These are phyloP conservation scores for Melieria omissa DNA, from an alignment of 2,888 invertebrate species.

Conservation along the genomic window DNA sequence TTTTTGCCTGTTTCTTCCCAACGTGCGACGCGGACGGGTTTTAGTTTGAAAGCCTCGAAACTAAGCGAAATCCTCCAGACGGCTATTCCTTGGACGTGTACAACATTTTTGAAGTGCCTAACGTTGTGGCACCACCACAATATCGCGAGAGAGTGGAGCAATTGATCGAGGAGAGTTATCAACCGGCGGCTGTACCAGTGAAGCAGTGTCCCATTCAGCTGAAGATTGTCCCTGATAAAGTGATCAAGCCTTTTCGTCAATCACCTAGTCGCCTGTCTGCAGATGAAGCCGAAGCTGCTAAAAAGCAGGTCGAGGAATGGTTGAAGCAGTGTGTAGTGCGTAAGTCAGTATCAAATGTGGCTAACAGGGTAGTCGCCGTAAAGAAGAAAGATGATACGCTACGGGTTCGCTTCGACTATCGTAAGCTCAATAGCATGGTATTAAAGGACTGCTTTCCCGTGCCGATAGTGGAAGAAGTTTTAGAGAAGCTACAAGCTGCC, in stretches of 20 bases:
- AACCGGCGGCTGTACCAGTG: no score
- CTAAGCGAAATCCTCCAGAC: neutral
- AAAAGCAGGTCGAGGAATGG: constrained; percentile 39
- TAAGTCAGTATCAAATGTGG: constrained; percentile 21
- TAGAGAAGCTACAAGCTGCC: constrained; percentile 35
- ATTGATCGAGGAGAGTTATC: no score
- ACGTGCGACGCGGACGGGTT: constrained; percentile 4
- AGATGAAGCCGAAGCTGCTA: constrained; percentile 28
- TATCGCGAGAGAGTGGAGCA: neutral
- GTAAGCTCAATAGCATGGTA: constrained; percentile 58
- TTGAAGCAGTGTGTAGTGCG: constrained; percentile 25
- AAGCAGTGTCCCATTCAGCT: constrained; percentile 31
- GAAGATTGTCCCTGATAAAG: constrained; percentile 37
- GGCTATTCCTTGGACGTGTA: neutral
- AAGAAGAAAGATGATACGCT: constrained; percentile 37
- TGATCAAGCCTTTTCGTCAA: constrained; percentile 34
- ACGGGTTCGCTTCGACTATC: constrained; percentile 60
- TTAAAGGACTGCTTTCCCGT: constrained; percentile 58
- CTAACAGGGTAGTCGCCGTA: constrained; percentile 32
- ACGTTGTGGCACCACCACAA: neutral
- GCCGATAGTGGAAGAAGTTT: constrained; percentile 37
- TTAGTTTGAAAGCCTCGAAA: neutral
- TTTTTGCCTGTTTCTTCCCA: no score
- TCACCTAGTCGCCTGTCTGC: constrained; percentile 34
- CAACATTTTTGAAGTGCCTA: constrained; percentile 18